Conservation (phyloP, 2,797 vertebrate species). For the Alfaro cultratus region DNA sequence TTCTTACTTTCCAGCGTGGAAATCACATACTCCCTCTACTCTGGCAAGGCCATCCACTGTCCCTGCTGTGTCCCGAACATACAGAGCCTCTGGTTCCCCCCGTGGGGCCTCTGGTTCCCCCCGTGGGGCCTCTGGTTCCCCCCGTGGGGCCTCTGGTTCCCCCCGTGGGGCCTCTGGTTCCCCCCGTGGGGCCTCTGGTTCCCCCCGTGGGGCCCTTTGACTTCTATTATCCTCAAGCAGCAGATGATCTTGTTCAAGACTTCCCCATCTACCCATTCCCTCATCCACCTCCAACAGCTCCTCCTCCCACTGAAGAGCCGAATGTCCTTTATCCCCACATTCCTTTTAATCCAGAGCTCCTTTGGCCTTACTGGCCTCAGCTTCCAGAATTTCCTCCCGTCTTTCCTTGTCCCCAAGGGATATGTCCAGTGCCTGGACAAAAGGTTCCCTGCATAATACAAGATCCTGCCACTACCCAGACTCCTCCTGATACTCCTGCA, state of each 20-base stretch:
- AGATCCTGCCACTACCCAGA: not conserved
- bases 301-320: not conserved
- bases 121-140: too few relatives aligned
- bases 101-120: accelerated
- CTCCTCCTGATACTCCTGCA: too few relatives aligned
- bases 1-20: conserved; percentile 40
- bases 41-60: conserved; percentile 61
- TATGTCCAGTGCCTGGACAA: not conserved
- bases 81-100: not conserved
- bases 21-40: conserved; percentile 51
- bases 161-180: too few relatives aligned
- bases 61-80: conserved; percentile 47
- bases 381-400: not conserved
- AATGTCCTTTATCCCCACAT: accelerated
- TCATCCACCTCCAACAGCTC: not conserved
- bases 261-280: not conserved
- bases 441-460: not conserved
- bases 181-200: too few relatives aligned
- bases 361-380: not conserved
- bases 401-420: not conserved
- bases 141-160: too few relatives aligned
- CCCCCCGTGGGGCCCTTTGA: not conserved
- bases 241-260: not conserved
- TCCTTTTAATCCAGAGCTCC: not conserved
- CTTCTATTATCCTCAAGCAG: not conserved